Evolutionary conservation across 2,113 vertebrate genomes (phyloP).

Genomic region (Misgurnus anguillicaudatus): DNA sequence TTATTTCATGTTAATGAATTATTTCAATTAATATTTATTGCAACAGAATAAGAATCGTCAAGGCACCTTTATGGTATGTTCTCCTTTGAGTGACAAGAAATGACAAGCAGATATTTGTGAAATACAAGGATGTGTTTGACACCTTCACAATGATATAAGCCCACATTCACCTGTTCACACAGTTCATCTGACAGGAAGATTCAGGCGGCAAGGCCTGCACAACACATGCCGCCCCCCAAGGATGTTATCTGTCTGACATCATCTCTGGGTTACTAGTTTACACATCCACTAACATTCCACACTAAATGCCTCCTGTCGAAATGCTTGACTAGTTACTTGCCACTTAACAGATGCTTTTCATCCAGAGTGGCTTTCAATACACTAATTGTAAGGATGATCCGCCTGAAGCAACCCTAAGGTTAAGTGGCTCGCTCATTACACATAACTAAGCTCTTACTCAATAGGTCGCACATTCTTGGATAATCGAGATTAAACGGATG

Average conservation of each 20-base stretch:
- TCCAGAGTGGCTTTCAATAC: slow-evolving; percentile 9
- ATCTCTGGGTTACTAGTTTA: slow-evolving; percentile 29
- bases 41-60: too few species aligned
- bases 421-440: not conserved
- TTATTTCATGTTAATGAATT: too few species aligned
- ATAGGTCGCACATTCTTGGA: not conserved
- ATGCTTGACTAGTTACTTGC: slow-evolving; percentile 30
- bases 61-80: too few species aligned
- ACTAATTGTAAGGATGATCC: slow-evolving; percentile 4
- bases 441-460: not conserved
- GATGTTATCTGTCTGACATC: slow-evolving; percentile 3
- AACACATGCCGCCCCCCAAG: not conserved
- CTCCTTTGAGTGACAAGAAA: slow-evolving; percentile 14
- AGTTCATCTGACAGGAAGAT: slow-evolving; percentile 16
- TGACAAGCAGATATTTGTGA: not conserved
- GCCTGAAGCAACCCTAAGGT: not conserved
- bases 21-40: too few species aligned
- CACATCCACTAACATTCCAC: slow-evolving; percentile 24
- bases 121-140: slow-evolving; percentile 19
- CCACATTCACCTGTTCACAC: not conserved
- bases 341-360: slow-evolving; percentile 15
- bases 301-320: not conserved
- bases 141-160: not conserved
- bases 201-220: not conserved
- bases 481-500: not conserved